Conservation (phyloP, 2,888 invertebrate species). For the Beris morrisii region DNA sequence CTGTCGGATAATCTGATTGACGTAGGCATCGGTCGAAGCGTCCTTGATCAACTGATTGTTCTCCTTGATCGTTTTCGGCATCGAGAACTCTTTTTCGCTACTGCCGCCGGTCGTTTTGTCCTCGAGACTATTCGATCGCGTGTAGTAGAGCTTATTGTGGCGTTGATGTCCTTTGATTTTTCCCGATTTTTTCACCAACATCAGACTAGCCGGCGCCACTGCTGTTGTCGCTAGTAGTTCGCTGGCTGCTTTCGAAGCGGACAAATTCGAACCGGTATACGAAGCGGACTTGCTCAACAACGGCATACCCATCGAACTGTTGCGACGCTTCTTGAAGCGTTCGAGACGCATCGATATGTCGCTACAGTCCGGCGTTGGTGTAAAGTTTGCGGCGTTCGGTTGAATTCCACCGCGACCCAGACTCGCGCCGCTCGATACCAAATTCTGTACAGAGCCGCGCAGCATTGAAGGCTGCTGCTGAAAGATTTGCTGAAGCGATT, state of each 20-base stretch:
- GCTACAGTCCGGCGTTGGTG: neutral
- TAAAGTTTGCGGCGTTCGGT: no score
- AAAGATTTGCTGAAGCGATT: slow-evolving; percentile 42
- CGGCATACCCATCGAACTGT: slow-evolving; percentile 35
- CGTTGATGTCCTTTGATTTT: slow-evolving; percentile 21
- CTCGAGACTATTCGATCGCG: slow-evolving; percentile 29
- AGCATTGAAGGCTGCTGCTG: slow-evolving; percentile 35
- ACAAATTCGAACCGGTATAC: slow-evolving; percentile 9
- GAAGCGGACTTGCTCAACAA: slow-evolving; percentile 30
- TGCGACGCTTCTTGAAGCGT: slow-evolving; percentile 32
- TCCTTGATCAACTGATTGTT: neutral
- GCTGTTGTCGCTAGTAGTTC: neutral
- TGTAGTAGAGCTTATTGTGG: slow-evolving; percentile 23
- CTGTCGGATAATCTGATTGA: neutral
- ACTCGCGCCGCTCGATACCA: no score
- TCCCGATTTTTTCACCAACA: neutral
- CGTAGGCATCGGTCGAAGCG: neutral
- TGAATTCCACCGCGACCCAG: no score
- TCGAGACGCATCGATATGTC: slow-evolving; percentile 3
- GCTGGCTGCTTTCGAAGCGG: neutral
- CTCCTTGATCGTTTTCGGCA: neutral
- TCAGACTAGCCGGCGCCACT: neutral
- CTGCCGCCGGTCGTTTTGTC: neutral
- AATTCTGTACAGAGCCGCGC: neutral
- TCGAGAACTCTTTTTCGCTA: neutral